phyloP scores from a whole-genome alignment of 2,888 invertebrate species.

The Lissonota sp. region DNA sequence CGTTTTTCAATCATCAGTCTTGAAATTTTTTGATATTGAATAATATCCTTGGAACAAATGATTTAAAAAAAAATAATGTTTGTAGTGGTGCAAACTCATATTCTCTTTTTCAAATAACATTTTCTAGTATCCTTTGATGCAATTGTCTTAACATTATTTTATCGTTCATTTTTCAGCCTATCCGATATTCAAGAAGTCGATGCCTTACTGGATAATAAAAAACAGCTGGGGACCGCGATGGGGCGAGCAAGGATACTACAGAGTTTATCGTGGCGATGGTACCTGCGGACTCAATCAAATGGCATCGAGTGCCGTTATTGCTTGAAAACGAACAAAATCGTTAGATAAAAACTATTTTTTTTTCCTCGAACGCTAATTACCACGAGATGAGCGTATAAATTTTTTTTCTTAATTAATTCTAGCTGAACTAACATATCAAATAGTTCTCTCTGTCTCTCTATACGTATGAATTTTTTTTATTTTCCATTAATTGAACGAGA shows the following conservation, averaged over 20 bases:
- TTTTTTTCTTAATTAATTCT: conserved; percentile 12
- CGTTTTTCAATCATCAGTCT: too few relatives aligned
- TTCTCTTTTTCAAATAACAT: too few relatives aligned
- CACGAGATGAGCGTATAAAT: not conserved
- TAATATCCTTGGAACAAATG: too few relatives aligned
- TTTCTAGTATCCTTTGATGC: too few relatives aligned
- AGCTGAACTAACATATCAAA: conserved; percentile 44
- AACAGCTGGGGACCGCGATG: conserved; percentile 97
- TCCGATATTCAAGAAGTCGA: conserved; percentile 90
- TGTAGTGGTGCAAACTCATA: too few relatives aligned
- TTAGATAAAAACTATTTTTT: not conserved
- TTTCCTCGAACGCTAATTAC: conserved; percentile 17
- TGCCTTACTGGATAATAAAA: conserved; percentile 97
- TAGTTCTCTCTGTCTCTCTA: conserved; percentile 4
- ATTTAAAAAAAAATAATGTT: too few relatives aligned
- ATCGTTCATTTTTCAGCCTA: conserved; percentile 86
- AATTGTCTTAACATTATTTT: too few relatives aligned
- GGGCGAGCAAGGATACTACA: conserved; percentile 98
- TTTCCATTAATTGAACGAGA: conserved; percentile 3
- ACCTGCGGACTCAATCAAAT: conserved; percentile 97
- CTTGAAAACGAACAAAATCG: conserved; percentile 67
- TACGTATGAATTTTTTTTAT: not conserved
- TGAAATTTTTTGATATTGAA: too few relatives aligned
- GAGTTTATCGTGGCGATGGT: conserved; percentile 97
- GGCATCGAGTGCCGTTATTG: conserved; percentile 93